Percentiles rank a stretch among this genome's conserved stretches.
phyloP scores from a whole-genome alignment of 1,140 invertebrate genomes.

The Laupala kohalensis region DNA sequence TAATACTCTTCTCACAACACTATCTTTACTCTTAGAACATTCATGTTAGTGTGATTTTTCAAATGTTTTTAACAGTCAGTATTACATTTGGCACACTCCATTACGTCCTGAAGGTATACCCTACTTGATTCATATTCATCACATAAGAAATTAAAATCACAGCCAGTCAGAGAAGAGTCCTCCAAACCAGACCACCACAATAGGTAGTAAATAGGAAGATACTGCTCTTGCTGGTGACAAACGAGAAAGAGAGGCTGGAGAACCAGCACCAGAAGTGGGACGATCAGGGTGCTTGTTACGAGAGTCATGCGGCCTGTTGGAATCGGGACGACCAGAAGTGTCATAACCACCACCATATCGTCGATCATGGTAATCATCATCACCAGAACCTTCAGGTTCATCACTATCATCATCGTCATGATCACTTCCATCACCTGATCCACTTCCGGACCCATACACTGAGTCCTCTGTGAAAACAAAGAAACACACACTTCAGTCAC shows the following conservation, averaged over 20 bases:
- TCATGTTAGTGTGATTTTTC: too few species aligned
- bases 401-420: constrained; percentile 28
- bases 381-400: constrained; percentile 33
- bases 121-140: too few species aligned
- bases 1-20: not conserved
- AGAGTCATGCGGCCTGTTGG: not conserved
- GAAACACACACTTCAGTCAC: not conserved
- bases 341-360: constrained; percentile 15
- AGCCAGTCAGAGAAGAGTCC: constrained; percentile 64
- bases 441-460: constrained; percentile 36
- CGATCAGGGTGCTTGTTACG: not conserved
- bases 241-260: constrained; percentile 22
- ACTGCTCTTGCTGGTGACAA: constrained; percentile 50
- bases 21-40: too few species aligned
- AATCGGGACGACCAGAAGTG: not conserved
- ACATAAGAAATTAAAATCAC: too few species aligned
- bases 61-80: too few species aligned
- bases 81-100: too few species aligned
- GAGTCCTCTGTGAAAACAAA: constrained; percentile 10
- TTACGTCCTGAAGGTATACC: too few species aligned
- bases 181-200: constrained; percentile 72
- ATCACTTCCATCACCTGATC: constrained; percentile 32
- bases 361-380: constrained; percentile 28
- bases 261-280: not conserved
- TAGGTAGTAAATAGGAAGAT: constrained; percentile 58